phyloP scores from a whole-genome alignment of 2,113 vertebrate species.

The Psophia crepitans region DNA sequence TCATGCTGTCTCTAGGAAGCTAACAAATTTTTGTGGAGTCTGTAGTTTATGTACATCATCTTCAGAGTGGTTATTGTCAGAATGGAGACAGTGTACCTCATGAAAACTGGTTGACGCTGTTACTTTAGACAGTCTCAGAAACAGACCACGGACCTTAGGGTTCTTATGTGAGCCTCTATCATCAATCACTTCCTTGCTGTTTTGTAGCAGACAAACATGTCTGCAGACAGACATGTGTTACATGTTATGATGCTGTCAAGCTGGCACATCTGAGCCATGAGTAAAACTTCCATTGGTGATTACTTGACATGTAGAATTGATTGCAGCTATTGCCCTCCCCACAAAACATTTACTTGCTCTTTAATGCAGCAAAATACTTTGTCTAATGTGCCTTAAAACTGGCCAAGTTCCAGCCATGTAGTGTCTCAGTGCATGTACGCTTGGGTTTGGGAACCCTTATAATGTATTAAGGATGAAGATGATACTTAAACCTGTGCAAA shows the following conservation, averaged over 20 bases:
- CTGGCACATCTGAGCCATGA: not conserved
- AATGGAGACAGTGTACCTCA: not conserved
- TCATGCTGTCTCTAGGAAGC: not conserved
- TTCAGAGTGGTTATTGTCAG: not conserved
- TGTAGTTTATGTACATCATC: not conserved
- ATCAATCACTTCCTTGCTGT: not conserved
- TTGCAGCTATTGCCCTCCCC: not conserved
- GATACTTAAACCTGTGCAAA: not conserved
- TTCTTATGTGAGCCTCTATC: not conserved
- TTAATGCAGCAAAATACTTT: not conserved
- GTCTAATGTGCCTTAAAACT: not conserved
- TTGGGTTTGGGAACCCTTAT: not conserved
- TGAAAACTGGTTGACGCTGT: not conserved
- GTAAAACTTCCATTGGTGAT: not conserved
- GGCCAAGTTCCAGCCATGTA: not conserved
- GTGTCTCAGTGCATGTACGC: not conserved
- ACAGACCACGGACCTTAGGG: not conserved
- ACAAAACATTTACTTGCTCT: not conserved
- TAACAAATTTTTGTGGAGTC: not conserved
- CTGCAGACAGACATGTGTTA: too few species aligned
- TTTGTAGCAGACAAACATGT: not conserved
- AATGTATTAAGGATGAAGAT: not conserved
- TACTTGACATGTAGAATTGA: not conserved
- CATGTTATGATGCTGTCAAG: not conserved
- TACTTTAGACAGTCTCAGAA: not conserved